These are phyloP conservation scores for Onychostoma macrolepis DNA, from an alignment of 2,113 vertebrate genomes.

Conservation along the genomic window DNA sequence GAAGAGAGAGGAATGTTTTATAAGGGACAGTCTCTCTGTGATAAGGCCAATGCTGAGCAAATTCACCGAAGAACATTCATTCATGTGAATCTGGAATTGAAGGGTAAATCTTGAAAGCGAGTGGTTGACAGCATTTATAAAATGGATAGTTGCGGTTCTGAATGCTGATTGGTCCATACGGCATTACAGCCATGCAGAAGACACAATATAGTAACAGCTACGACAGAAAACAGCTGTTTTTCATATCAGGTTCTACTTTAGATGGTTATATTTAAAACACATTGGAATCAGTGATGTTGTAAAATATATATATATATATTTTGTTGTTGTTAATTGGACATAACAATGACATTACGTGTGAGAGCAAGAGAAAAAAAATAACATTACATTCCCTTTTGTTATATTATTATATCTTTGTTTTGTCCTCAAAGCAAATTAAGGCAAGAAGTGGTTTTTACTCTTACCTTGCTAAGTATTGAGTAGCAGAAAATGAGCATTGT, in stretches of 20 bases:
- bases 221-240: not conserved
- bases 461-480: constrained; percentile 21
- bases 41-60: constrained; percentile 7
- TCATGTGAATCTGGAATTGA: constrained; percentile 28
- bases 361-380: not conserved
- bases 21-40: constrained; percentile 19
- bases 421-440: not conserved
- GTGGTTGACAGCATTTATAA: not conserved
- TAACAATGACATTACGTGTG: not conserved
- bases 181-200: not conserved
- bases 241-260: not conserved
- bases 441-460: not conserved
- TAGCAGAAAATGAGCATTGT: too few relatives aligned
- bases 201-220: not conserved
- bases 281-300: not conserved
- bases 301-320: too few relatives aligned
- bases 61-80: constrained; percentile 21
- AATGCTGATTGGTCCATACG: not conserved
- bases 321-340: too few relatives aligned
- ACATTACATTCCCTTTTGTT: not conserved
- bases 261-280: not conserved
- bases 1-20: constrained; percentile 12
- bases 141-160: not conserved
- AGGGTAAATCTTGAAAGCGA: constrained; percentile 4
- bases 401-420: not conserved